Evolutionary conservation across 2,888 invertebrate species (phyloP).

Genomic region (Argyra leucocephala): DNA sequence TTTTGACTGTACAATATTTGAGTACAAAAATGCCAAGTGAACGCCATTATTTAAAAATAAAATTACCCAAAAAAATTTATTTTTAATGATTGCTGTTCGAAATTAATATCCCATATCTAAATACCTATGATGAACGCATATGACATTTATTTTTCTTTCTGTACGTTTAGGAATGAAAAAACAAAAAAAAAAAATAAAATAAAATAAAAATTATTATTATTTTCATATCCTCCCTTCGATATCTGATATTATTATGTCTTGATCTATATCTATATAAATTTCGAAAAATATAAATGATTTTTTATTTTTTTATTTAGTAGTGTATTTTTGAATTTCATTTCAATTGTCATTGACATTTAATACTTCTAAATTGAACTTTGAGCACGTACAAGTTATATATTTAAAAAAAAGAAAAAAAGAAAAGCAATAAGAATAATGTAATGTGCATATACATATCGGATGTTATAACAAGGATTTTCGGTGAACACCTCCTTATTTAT

Average conservation of each 20-base stretch:
- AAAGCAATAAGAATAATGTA: too few relatives aligned
- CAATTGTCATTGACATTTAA: constrained; percentile 6
- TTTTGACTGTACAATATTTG: background rate
- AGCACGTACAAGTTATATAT: constrained; percentile 1
- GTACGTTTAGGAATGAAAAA: background rate
- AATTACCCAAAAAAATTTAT: background rate
- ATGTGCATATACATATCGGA: background rate
- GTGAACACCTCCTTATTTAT: background rate
- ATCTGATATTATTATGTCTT: background rate
- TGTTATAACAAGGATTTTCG: too few relatives aligned
- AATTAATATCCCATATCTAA: background rate
- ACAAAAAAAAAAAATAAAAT: background rate
- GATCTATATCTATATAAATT: too few relatives aligned
- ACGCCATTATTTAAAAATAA: background rate
- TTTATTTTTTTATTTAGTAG: background rate
- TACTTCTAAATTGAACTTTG: constrained; percentile 1
- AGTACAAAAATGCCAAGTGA: background rate
- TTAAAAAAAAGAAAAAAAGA: background rate
- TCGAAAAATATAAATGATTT: background rate
- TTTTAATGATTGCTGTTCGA: background rate
- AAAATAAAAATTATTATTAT: background rate
- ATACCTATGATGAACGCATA: background rate
- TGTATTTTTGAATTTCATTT: constrained; percentile 2
- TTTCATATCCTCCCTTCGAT: background rate
- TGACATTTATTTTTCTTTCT: too few relatives aligned